These are phyloP conservation scores for Gymnobelideus leadbeateri DNA, from an alignment of 2,113 vertebrate genomes.

Conservation along the genomic window DNA sequence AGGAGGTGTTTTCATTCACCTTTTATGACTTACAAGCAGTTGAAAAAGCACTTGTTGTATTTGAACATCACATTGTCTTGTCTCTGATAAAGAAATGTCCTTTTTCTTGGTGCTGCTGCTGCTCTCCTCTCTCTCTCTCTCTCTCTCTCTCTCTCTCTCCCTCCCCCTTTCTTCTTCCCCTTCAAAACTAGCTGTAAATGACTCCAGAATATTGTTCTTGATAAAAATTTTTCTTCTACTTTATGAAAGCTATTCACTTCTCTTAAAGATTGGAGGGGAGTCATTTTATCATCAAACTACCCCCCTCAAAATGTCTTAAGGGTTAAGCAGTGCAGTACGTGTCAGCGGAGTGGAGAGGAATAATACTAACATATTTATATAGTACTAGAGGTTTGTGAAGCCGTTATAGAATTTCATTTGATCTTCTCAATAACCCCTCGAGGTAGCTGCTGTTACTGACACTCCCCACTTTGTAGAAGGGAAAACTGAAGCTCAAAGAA, in stretches of 20 bases:
- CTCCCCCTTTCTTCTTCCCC: not conserved
- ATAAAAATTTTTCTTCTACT: not conserved
- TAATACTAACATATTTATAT: not conserved
- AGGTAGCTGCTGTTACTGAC: not conserved
- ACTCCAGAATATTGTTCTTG: constrained; percentile 31
- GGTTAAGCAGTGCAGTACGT: not conserved
- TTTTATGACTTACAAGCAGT: constrained; percentile 79
- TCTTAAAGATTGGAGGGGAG: constrained; percentile 27
- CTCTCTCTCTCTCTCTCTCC: not conserved
- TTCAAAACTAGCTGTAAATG: constrained; percentile 4
- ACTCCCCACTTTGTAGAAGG: not conserved
- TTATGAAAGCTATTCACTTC: not conserved
- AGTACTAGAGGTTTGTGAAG: not conserved
- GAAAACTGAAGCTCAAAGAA: not conserved
- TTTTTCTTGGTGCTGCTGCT: constrained; percentile 70
- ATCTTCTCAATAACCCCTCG: not conserved
- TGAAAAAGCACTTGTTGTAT: constrained; percentile 80
- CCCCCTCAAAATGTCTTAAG: not conserved
- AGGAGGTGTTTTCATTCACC: constrained; percentile 82
- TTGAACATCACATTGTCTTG: constrained; percentile 81
- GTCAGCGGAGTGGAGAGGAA: not conserved
- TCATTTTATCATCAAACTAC: not conserved
- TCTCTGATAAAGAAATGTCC: constrained; percentile 79
- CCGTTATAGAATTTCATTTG: not conserved
- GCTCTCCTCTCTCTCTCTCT: too few species aligned